Conservation (phyloP, 2,888 invertebrate species). For the Capitulum mitella region DNA sequence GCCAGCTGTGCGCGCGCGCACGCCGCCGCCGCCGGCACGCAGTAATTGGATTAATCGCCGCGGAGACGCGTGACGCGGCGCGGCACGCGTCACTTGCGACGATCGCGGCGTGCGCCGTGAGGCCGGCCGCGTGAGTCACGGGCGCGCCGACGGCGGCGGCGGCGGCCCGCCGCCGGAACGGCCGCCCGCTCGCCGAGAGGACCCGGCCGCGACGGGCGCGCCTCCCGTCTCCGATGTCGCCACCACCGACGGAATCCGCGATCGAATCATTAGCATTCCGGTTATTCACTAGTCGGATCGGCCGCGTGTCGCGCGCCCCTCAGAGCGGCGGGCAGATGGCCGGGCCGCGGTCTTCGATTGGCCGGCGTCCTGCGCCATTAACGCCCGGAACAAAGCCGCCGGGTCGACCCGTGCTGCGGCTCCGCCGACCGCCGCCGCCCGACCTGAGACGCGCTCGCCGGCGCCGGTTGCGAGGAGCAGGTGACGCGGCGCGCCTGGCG, state of each 20-base stretch:
- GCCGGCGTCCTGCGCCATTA: no score
- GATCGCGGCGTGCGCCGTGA: neutral
- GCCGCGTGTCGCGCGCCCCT: neutral
- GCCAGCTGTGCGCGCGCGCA: neutral
- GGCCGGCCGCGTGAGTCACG: neutral
- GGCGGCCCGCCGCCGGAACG: no score
- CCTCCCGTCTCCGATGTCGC: no score
- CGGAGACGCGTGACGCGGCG: neutral
- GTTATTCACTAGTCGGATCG: neutral
- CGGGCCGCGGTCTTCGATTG: no score
- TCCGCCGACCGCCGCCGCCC: no score
- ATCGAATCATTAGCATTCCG: neutral
- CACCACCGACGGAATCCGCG: neutral
- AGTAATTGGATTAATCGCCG: neutral
- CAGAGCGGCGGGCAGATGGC: no score
- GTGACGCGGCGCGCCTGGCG: no score
- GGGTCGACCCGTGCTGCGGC: no score
- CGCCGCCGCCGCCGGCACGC: neutral
- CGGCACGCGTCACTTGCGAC: constrained; percentile 3
- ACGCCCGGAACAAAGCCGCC: no score
- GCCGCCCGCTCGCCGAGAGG: neutral
- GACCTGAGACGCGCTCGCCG: no score
- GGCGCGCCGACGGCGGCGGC: neutral
- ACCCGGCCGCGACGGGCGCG: neutral
- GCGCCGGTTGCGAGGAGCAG: no score